Evolutionary conservation across 2,797 vertebrate genomes (phyloP).

Genomic region (Rhynchotus rufescens): DNA sequence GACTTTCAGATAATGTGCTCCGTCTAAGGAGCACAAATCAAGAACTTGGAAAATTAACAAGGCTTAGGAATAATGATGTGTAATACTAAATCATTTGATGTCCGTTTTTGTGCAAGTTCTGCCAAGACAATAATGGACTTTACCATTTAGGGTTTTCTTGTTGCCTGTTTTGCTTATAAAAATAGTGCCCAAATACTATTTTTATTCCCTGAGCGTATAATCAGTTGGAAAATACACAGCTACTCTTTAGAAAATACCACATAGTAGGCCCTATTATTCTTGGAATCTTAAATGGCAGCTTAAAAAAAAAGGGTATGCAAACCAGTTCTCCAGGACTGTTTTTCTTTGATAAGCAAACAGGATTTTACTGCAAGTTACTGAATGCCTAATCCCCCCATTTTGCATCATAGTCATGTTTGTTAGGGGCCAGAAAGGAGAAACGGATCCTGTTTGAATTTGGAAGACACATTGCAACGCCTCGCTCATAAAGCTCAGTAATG

Average conservation of each 20-base stretch:
- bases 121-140: background rate
- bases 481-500: conserved; percentile 29
- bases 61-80: background rate
- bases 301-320: background rate
- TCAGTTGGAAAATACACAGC: background rate
- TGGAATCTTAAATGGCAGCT: conserved; percentile 31
- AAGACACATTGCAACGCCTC: background rate
- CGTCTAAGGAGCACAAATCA: background rate
- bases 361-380: conserved; percentile 39
- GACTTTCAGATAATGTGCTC: background rate
- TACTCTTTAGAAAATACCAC: background rate
- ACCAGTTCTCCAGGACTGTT: background rate
- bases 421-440: background rate
- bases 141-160: no score
- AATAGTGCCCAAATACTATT: background rate
- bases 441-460: conserved; percentile 5
- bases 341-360: conserved; percentile 48
- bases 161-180: background rate
- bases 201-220: background rate
- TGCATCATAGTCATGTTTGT: background rate
- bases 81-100: background rate
- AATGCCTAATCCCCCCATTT: conserved; percentile 32
- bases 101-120: background rate
- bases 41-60: background rate
- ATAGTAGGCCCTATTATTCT: background rate